Percentiles rank a stretch among this genome's conserved stretches.
These are phyloP conservation scores for Argentina silus DNA, from an alignment of 2,797 vertebrate species.

Conservation along the genomic window DNA sequence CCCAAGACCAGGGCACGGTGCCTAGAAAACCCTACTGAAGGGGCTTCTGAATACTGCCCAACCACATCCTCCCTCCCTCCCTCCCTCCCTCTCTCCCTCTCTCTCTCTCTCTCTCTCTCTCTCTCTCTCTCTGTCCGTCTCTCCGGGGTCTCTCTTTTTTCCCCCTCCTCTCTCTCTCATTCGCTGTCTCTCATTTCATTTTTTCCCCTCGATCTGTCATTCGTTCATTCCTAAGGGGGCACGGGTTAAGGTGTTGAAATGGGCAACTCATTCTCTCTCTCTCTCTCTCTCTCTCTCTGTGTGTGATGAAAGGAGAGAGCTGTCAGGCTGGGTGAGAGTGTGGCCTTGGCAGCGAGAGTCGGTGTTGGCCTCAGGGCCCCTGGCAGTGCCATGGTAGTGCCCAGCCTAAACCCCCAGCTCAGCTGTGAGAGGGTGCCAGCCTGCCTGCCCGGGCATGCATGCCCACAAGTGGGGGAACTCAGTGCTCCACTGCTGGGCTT, in stretches of 20 bases:
- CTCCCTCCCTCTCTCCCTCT: slow-evolving; percentile 12
- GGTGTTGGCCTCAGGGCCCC: slow-evolving; percentile 21
- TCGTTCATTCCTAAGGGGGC: slow-evolving; percentile 13
- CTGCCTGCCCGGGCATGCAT: slow-evolving; percentile 69
- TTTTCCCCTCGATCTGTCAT: slow-evolving; percentile 10
- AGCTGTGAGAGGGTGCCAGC: slow-evolving; percentile 68
- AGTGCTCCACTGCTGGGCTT: slow-evolving; percentile 24
- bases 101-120: slow-evolving; percentile 20
- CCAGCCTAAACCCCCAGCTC: slow-evolving; percentile 64
- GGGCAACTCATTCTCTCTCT: slow-evolving; percentile 33
- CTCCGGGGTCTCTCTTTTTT: slow-evolving; percentile 18
- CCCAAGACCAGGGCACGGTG: slow-evolving; percentile 41
- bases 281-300: slow-evolving; percentile 14
- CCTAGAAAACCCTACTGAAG: slow-evolving; percentile 50
- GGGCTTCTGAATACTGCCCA: slow-evolving; percentile 27
- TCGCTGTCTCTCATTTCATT: slow-evolving; percentile 14
- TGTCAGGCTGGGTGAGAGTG: slow-evolving; percentile 33
- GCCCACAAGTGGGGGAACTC: slow-evolving; percentile 68
- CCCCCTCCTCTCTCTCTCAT: neutral
- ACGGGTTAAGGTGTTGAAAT: neutral
- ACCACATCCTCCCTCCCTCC: slow-evolving; percentile 34
- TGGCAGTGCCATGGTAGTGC: slow-evolving; percentile 37
- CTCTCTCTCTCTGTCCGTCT: neutral
- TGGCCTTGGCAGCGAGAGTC: slow-evolving; percentile 36
- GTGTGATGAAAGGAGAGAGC: slow-evolving; percentile 39